These are phyloP conservation scores for Tenthredo distinguenda DNA, from an alignment of 2,888 invertebrate species.

Conservation along the genomic window DNA sequence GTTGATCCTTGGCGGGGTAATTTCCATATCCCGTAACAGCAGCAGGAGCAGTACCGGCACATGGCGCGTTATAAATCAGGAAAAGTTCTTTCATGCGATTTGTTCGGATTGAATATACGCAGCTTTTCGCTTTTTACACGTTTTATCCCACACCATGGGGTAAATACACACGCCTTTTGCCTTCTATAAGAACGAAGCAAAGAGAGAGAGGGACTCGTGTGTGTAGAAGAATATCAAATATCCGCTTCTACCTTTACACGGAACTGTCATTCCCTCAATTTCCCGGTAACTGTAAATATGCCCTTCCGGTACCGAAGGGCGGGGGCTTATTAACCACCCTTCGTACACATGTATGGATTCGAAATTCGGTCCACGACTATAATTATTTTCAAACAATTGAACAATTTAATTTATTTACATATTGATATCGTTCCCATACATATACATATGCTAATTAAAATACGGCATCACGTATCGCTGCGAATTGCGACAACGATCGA, in stretches of 20 bases:
- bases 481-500: no score
- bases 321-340: neutral
- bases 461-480: no score
- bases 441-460: no score
- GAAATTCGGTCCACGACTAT: no score
- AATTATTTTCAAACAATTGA: slow-evolving; percentile 10
- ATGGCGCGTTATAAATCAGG: neutral
- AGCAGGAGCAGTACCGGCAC: neutral
- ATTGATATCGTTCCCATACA: neutral
- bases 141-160: neutral
- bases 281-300: neutral
- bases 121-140: neutral
- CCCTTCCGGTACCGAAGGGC: neutral
- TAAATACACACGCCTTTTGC: neutral
- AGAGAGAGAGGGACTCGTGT: neutral
- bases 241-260: neutral
- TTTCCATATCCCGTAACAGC: neutral
- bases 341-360: neutral
- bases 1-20: neutral
- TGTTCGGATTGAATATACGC: neutral
- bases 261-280: slow-evolving; percentile 6
- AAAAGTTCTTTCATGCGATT: neutral
- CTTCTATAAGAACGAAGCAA: neutral
- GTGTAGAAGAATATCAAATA: neutral
- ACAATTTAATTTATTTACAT: slow-evolving; percentile 12